Conservation (phyloP, 2,888 invertebrate genomes). For the Orthosia gothica region DNA sequence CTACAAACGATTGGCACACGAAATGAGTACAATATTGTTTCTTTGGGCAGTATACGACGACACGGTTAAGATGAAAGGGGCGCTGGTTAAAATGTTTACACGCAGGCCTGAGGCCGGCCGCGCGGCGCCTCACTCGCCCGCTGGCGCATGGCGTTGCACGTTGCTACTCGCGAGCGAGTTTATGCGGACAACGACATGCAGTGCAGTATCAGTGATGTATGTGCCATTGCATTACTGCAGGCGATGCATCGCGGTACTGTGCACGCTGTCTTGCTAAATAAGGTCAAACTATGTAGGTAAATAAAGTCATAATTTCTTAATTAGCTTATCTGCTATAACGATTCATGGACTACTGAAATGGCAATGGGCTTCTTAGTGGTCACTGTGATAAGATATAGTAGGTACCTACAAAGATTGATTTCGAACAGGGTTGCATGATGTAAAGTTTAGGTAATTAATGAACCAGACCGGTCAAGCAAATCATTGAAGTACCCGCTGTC, state of each 20-base stretch:
- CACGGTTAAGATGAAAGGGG: conserved; percentile 63
- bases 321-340: neutral
- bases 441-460: neutral
- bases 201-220: neutral
- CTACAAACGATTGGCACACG: conserved; percentile 59
- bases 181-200: conserved; percentile 53
- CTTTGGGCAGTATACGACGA: conserved; percentile 51
- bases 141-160: neutral
- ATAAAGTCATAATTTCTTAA: neutral
- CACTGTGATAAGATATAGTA: too few species aligned
- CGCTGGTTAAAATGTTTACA: conserved; percentile 65
- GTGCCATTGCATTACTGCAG: neutral
- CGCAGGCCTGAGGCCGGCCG: conserved; percentile 24
- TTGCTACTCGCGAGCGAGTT: conserved; percentile 2
- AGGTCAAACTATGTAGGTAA: neutral
- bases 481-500: neutral
- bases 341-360: neutral
- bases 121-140: conserved; percentile 18
- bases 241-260: neutral
- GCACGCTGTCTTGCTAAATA: neutral
- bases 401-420: too few species aligned
- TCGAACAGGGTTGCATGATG: too few species aligned
- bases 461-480: neutral
- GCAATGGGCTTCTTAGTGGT: too few species aligned
- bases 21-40: conserved; percentile 54